A percentile compares a stretch with the other conserved stretches of the same genome.
phyloP scores from a whole-genome alignment of 2,113 vertebrate species.

The Ptilorrhoa leucosticta region DNA sequence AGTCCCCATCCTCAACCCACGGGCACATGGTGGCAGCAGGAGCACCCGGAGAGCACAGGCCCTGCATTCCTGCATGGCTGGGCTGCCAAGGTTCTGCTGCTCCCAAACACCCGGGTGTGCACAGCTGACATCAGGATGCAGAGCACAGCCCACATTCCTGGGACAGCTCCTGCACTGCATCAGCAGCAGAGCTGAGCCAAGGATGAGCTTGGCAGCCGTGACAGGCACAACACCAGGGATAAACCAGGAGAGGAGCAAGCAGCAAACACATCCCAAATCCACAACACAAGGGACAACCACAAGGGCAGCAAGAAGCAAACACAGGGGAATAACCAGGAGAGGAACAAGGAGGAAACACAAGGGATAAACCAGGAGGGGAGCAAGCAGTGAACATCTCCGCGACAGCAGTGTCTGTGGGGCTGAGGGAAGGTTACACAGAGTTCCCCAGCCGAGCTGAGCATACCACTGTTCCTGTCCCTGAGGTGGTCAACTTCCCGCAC shows the following conservation, averaged over 20 bases:
- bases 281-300: not conserved
- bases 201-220: not conserved
- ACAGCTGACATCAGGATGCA: not conserved
- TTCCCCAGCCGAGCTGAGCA: not conserved
- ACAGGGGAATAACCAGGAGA: not conserved
- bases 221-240: not conserved
- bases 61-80: not conserved
- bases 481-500: conserved; percentile 99
- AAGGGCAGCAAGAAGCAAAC: not conserved
- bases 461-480: conserved; percentile 99
- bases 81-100: not conserved
- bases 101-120: not conserved
- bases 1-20: not conserved
- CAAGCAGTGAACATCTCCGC: not conserved
- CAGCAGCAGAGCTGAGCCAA: not conserved
- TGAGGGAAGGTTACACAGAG: not conserved
- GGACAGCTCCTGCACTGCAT: not conserved
- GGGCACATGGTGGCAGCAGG: not conserved
- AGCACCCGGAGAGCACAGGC: not conserved
- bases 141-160: not conserved
- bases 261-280: not conserved
- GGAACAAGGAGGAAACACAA: not conserved
- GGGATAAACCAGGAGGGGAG: not conserved
- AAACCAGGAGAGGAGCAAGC: not conserved
- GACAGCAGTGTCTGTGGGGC: not conserved